These are phyloP conservation scores for Acanthurus leucopareius DNA, from an alignment of 2,797 vertebrate genomes.

Conservation along the genomic window DNA sequence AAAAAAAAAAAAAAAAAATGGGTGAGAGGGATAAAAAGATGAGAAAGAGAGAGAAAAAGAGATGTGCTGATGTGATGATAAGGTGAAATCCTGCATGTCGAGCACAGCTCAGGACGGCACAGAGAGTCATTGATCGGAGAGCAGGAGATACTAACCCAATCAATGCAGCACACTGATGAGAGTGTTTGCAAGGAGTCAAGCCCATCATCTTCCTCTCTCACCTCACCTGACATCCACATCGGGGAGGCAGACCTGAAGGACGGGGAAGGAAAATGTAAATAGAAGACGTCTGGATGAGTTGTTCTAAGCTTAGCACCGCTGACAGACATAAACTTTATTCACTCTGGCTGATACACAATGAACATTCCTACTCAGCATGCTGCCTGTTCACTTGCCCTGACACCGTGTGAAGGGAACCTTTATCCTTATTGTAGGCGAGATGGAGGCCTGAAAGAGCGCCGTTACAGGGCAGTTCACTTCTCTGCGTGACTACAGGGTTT, in stretches of 20 bases:
- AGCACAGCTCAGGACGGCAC: slow-evolving; percentile 79
- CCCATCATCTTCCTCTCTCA: slow-evolving; percentile 65
- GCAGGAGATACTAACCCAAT: slow-evolving; percentile 87
- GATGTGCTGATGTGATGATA: slow-evolving; percentile 14
- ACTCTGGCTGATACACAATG: neutral
- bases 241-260: neutral
- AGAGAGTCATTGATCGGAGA: slow-evolving; percentile 82
- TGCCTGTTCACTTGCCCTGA: neutral
- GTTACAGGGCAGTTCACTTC: neutral
- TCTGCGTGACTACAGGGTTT: neutral
- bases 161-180: slow-evolving; percentile 80
- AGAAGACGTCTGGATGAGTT: slow-evolving; percentile 17
- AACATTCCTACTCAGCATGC: neutral
- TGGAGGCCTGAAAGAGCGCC: neutral
- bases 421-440: neutral
- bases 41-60: neutral
- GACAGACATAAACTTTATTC: slow-evolving; percentile 29
- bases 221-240: slow-evolving; percentile 41
- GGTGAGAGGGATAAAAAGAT: neutral
- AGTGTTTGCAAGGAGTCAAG: slow-evolving; percentile 76
- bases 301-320: slow-evolving; percentile 9
- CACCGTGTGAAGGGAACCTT: neutral
- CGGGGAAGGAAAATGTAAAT: slow-evolving; percentile 1
- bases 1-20: neutral
- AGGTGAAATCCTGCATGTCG: slow-evolving; percentile 70